Evolutionary conservation across 2,113 vertebrate species (phyloP), one percentile per base, ranked within the genome.

Genomic region (Xenopus laevis): DNA sequence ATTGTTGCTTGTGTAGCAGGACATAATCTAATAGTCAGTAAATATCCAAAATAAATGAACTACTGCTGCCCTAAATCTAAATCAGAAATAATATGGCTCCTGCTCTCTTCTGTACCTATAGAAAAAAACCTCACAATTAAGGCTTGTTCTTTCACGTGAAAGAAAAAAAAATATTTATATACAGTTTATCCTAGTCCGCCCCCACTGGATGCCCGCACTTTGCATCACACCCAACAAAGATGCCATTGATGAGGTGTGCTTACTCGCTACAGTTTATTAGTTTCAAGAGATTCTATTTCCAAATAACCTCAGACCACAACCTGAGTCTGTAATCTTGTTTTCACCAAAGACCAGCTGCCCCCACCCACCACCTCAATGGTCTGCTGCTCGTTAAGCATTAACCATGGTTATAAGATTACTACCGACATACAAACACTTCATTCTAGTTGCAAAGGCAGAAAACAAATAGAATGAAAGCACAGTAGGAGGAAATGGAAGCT

Each of bases 301-400:
- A 63, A 65, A 72, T 50, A 65, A 13, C 50, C 71, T 72, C 62
- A 72, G 30, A 72, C 71, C 71, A 72, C 71, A 72, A 72, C 50
- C 30, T 72, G 71, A 64, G 53, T 33, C 61, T 17, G 15, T 72
- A 64, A 72, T 65, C 62, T 47, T 30, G 50, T 72, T 72, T 72
- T 65, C 71, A 65, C 61, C 71, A 65, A 40, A 40, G 63, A 72
- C 47, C 15, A 50, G 47, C 47, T 13, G 47, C 47, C 47, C 47
- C 47, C 62, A 65, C 52, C 71, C 63, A 30, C 33, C 52, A 62
- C 62, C 71, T 52, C 63, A 62, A 55, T 72, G 71, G 50, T 53
- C 63, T 15, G 40, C 18, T 23, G 71, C 71, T 59, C 53, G 65
- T 66, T 66, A 66, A 59, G 53, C 63, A 66, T 73, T 73, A 58